Evolutionary conservation across 2,797 vertebrate genomes (phyloP), one percentile per base, ranked within the genome.

Genomic region (Harpagifer antarcticus): DNA sequence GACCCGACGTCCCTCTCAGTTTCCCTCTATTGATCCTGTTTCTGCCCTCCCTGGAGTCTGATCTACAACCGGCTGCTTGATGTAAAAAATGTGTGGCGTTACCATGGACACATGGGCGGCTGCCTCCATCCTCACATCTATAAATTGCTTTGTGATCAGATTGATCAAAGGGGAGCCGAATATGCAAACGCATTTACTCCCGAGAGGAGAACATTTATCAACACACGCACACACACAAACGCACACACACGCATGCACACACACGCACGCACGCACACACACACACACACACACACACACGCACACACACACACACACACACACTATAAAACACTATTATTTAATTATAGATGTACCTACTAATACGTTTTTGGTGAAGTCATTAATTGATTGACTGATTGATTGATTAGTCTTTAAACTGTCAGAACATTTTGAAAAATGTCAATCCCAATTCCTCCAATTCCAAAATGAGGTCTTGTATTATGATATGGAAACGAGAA

Each of bases 21-120:
- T 79, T 87, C 76, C 63, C 6, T 19, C 19, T 70, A 88, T 78
- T 37, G 88, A 87, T 86, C 58, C 47, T 6, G 52, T 59, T 69
- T 76, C 20, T 15, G 63, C 63, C n/a, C 27, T 72, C 76, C 66
- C 27, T 68, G 75, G 43, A 65, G 74, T 76, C 76, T 58, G 57
- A 79, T 78, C 52, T 40, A 56, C 68, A 68, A 8, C 42, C 3
- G 13, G 31, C 60, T 48, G 10, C n/a, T 13, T 13, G 66, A 68
- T 68, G 31, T 19, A 16, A 27, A 9, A 68, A 37, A n/a, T 44
- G 23, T 64, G 58, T 74, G 52, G 15, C 16, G 56, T 68, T 73
- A 72, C 72, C 70, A 58, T 16, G 23, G 59, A 23, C 58, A 68
- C 64, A n/a, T 8, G 23, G 31, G 33, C 9, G 5, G 8, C 40